phyloP scores from a whole-genome alignment of 2,888 invertebrate species.

The Drosophila mimetica region DNA sequence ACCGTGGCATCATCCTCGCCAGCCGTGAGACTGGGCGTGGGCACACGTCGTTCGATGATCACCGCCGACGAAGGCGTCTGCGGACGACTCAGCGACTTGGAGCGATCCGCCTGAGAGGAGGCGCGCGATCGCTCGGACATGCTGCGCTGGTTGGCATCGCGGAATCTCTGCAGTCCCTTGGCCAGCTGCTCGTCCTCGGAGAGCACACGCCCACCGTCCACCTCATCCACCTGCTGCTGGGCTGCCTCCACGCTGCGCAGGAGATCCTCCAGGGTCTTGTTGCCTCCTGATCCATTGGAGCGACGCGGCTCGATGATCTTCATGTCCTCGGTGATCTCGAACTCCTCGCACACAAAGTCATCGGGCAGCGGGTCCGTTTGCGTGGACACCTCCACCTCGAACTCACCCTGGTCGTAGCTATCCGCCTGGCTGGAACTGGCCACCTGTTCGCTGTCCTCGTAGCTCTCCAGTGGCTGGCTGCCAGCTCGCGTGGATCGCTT shows the following conservation, averaged over 20 bases:
- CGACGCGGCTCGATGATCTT: conserved; percentile 82
- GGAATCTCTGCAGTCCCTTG: conserved; percentile 85
- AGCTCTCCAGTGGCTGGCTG: conserved; percentile 74
- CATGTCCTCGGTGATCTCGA: conserved; percentile 84
- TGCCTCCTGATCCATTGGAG: conserved; percentile 34
- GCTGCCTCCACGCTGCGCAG: conserved; percentile 78
- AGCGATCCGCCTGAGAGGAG: conserved; percentile 86
- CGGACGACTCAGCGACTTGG: conserved; percentile 86
- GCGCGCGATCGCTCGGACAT: conserved; percentile 86
- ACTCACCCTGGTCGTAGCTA: conserved; percentile 77
- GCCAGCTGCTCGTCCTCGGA: conserved; percentile 86
- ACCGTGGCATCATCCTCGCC: conserved; percentile 87
- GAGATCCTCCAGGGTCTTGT: conserved; percentile 82
- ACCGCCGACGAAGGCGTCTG: conserved; percentile 88
- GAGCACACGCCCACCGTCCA: conserved; percentile 74
- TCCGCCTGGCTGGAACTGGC: conserved; percentile 80
- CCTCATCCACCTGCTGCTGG: conserved; percentile 67
- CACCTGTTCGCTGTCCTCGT: conserved; percentile 74
- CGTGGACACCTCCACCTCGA: conserved; percentile 89
- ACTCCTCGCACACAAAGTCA: conserved; percentile 88
- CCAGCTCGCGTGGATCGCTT: conserved; percentile 82
- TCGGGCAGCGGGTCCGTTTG: conserved; percentile 94
- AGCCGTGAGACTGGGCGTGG: conserved; percentile 86
- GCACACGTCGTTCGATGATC: conserved; percentile 87
- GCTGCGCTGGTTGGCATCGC: conserved; percentile 86